Evolutionary conservation across 2,113 vertebrate species (phyloP).

Genomic region (Heterotilapia buettikoferi): DNA sequence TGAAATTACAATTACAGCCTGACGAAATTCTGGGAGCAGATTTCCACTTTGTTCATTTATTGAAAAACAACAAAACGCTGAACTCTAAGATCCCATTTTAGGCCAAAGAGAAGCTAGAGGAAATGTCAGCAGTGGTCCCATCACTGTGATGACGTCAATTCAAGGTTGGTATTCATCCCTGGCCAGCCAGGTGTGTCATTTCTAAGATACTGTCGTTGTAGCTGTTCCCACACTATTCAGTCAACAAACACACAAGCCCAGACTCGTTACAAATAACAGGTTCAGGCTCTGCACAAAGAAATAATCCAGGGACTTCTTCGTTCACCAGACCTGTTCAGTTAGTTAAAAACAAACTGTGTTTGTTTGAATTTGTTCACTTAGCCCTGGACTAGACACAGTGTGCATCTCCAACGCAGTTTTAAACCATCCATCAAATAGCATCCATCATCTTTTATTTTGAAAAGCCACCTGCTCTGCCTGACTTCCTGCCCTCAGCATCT

Average conservation of each 20-base stretch:
- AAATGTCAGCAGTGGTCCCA: background rate
- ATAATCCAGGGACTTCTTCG: background rate
- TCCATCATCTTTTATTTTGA: background rate
- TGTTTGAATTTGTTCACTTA: background rate
- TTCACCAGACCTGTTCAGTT: background rate
- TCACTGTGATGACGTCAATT: background rate
- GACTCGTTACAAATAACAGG: background rate
- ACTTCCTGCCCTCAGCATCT: background rate
- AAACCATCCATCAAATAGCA: background rate
- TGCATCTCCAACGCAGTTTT: background rate
- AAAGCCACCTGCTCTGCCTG: background rate
- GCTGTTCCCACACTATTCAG: background rate
- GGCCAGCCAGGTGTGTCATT: background rate
- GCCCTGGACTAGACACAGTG: background rate
- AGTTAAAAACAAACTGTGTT: background rate
- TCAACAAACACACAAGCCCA: background rate
- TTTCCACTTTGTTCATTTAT: background rate
- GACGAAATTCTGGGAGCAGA: background rate
- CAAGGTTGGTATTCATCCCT: background rate
- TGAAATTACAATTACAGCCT: background rate
- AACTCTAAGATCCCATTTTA: background rate
- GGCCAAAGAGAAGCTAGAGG: background rate
- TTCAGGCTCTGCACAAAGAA: background rate
- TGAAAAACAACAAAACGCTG: background rate
- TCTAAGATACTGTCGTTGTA: background rate